phyloP scores from a whole-genome alignment of 2,888 invertebrate genomes.

The Lepidochitona cinerea region DNA sequence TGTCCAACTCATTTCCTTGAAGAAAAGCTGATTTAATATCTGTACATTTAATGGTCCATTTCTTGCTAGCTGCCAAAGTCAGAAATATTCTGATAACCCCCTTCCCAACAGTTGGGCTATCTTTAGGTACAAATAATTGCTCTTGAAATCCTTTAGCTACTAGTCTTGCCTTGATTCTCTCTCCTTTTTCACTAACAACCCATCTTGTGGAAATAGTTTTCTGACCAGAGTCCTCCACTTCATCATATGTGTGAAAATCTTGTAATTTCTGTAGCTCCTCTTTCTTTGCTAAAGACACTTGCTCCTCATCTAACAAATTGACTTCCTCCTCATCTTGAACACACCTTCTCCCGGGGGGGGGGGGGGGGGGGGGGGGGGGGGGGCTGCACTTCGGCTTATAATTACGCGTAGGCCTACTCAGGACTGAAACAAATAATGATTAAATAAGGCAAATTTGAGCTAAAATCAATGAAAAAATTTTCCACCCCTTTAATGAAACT shows the following conservation, averaged over 20 bases:
- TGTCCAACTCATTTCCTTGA: slow-evolving; percentile 29
- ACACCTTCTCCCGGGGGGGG: neutral
- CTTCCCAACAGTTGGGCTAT: slow-evolving; percentile 3
- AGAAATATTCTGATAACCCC: slow-evolving; percentile 21
- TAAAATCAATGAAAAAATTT: slow-evolving; percentile 18
- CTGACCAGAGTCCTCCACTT: slow-evolving; percentile 2
- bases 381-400: no score
- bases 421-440: no score
- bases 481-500: no score
- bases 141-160: slow-evolving; percentile 13
- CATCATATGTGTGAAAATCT: neutral
- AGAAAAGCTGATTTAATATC: slow-evolving; percentile 41
- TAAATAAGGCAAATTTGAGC: no score
- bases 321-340: neutral
- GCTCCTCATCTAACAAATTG: neutral
- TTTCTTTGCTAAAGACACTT: neutral
- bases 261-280: slow-evolving; percentile 5
- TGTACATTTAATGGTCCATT: slow-evolving; percentile 36
- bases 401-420: no score
- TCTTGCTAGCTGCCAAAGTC: slow-evolving; percentile 21
- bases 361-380: no score
- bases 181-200: neutral
- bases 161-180: neutral
- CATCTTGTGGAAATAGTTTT: slow-evolving; percentile 6
- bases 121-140: neutral